Conservation (phyloP, 2,113 vertebrate species). For the Agapornis roseicollis region DNA sequence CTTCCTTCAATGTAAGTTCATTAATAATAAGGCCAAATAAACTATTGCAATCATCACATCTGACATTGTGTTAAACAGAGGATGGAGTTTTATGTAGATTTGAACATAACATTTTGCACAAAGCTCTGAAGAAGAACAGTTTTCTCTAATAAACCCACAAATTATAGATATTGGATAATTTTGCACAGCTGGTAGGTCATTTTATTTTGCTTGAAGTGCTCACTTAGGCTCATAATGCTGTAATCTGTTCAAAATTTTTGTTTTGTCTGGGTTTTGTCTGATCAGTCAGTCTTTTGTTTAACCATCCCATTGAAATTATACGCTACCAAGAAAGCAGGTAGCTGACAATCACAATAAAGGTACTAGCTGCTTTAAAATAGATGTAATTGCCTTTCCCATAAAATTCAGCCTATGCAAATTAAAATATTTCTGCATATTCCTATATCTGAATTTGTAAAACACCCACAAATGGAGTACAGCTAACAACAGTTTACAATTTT, state of each 20-base stretch:
- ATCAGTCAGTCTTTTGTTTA: not conserved
- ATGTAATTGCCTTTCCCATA: not conserved
- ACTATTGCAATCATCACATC: not conserved
- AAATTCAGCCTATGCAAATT: not conserved
- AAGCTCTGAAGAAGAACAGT: not conserved
- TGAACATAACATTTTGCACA: not conserved
- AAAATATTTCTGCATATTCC: not conserved
- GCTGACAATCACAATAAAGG: not conserved
- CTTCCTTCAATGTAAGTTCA: not conserved
- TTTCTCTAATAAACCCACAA: not conserved
- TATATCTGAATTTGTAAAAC: not conserved
- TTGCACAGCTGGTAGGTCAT: not conserved
- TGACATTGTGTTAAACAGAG: not conserved
- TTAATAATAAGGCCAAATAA: not conserved
- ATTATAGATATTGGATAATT: not conserved
- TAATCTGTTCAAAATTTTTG: not conserved
- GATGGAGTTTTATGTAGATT: not conserved
- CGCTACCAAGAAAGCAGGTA: not conserved
- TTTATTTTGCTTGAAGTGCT: not conserved
- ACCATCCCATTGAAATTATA: not conserved
- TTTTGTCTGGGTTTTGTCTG: not conserved
- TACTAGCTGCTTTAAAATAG: not conserved
- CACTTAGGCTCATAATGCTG: not conserved
- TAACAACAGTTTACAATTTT: not conserved
- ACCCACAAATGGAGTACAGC: not conserved